phyloP scores from a whole-genome alignment of 1,140 invertebrate species.

The Pseudomyrmex dendroicus region DNA sequence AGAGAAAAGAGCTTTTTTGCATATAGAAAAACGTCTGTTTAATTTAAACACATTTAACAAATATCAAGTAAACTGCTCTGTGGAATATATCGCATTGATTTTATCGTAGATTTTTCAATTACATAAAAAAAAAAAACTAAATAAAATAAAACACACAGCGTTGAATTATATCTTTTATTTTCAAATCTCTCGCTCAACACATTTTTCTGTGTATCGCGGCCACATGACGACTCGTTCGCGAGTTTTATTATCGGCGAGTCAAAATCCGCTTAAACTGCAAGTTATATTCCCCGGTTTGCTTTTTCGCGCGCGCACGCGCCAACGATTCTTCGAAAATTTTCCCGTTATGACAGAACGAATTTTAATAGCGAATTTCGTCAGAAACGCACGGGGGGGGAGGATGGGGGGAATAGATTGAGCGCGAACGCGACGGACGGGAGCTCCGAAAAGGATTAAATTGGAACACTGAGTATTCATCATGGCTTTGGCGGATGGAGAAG shows the following conservation, averaged over 20 bases:
- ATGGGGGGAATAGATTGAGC: conserved; percentile 35
- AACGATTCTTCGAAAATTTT: conserved; percentile 27
- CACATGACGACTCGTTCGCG: conserved; percentile 2
- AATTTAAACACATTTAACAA: conserved; percentile 24
- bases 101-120: conserved; percentile 6
- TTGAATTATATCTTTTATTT: conserved; percentile 17
- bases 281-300: conserved; percentile 20
- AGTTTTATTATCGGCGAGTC: neutral
- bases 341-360: conserved; percentile 18
- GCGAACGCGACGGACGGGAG: conserved; percentile 42
- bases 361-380: conserved; percentile 36
- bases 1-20: neutral
- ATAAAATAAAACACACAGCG: neutral
- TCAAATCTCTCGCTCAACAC: conserved; percentile 20
- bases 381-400: conserved; percentile 41
- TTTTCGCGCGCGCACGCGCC: neutral
- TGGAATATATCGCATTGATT: conserved; percentile 35
- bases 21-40: conserved; percentile 11
- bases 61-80: conserved; percentile 5
- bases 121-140: neutral
- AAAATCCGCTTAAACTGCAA: conserved; percentile 31
- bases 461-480: conserved; percentile 77
- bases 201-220: neutral
- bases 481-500: conserved; percentile 63
- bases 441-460: conserved; percentile 76